Evolutionary conservation across 2,888 invertebrate genomes (phyloP).

Genomic region (Epirrhoe alternata): DNA sequence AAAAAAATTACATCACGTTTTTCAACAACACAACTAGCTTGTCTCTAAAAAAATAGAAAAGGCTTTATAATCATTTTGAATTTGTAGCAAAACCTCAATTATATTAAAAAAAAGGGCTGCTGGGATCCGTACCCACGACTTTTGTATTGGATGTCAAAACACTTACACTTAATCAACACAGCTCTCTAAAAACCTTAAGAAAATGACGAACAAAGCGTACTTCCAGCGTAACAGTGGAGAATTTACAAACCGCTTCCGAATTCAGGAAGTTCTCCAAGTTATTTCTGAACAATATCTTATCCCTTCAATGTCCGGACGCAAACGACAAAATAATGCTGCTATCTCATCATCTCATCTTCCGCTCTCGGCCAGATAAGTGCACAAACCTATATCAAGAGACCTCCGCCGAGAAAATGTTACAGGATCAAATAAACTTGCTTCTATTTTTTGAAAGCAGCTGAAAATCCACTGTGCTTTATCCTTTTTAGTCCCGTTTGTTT

Average conservation of each 20-base stretch:
- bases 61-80: too few relatives aligned
- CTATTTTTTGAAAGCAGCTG: neutral
- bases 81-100: too few relatives aligned
- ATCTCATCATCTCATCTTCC: conserved; percentile 39
- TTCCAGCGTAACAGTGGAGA: neutral
- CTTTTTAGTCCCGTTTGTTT: neutral
- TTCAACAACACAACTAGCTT: too few relatives aligned
- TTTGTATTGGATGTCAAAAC: too few relatives aligned
- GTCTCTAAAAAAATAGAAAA: too few relatives aligned
- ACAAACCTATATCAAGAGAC: conserved; percentile 48
- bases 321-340: conserved; percentile 38
- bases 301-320: conserved; percentile 23
- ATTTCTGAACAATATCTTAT: conserved; percentile 23
- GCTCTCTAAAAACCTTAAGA: neutral
- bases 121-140: too few relatives aligned
- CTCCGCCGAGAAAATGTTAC: conserved; percentile 6
- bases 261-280: conserved; percentile 23
- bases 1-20: too few relatives aligned
- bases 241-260: conserved; percentile 6
- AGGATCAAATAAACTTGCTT: conserved; percentile 1
- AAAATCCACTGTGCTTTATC: neutral
- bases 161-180: too few relatives aligned
- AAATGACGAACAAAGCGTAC: conserved; percentile 2
- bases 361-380: conserved; percentile 32
- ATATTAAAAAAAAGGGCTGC: too few relatives aligned